These are phyloP conservation scores for Galaxias olidus DNA, from an alignment of 2,797 vertebrate genomes.

Conservation along the genomic window DNA sequence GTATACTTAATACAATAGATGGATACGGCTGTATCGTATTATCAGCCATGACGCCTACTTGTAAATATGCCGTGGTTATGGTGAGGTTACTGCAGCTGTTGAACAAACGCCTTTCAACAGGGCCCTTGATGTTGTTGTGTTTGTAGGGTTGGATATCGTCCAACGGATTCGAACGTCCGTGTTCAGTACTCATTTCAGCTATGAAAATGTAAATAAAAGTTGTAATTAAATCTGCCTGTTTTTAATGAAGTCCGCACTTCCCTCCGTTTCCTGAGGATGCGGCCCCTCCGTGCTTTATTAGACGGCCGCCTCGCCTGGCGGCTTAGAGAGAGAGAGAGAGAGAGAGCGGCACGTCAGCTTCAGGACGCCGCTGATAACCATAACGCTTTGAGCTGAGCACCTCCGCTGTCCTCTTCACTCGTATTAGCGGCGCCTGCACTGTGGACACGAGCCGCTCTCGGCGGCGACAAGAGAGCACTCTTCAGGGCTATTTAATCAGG, in stretches of 20 bases:
- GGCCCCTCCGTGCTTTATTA: conserved; percentile 26
- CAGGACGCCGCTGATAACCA: conserved; percentile 9
- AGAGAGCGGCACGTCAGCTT: too few species aligned
- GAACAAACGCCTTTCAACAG: too few species aligned
- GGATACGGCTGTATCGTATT: too few species aligned
- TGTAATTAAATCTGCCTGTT: conserved; percentile 33
- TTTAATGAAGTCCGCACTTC: conserved; percentile 33
- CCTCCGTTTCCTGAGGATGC: conserved; percentile 26
- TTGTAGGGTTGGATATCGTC: conserved; percentile 1
- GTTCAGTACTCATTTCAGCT: conserved; percentile 17
- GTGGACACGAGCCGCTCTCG: conserved; percentile 57
- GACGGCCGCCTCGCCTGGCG: too few species aligned
- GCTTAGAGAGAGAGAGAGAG: conserved; percentile 19
- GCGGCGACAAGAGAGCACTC: conserved; percentile 53
- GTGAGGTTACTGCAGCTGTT: too few species aligned
- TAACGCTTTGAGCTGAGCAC: conserved; percentile 2
- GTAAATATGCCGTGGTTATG: too few species aligned
- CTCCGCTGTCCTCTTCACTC: conserved; percentile 36
- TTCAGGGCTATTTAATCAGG: conserved; percentile 70
- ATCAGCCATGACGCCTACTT: too few species aligned
- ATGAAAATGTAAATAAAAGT: conserved; percentile 32
- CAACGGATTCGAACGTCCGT: conserved; percentile 11
- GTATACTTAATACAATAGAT: too few species aligned
- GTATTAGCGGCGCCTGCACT: conserved; percentile 43
- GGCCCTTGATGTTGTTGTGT: too few species aligned